Base-by-base conservation (phyloP, 2,113 vertebrate genomes). In the Peromyscus polionotus region DNA sequence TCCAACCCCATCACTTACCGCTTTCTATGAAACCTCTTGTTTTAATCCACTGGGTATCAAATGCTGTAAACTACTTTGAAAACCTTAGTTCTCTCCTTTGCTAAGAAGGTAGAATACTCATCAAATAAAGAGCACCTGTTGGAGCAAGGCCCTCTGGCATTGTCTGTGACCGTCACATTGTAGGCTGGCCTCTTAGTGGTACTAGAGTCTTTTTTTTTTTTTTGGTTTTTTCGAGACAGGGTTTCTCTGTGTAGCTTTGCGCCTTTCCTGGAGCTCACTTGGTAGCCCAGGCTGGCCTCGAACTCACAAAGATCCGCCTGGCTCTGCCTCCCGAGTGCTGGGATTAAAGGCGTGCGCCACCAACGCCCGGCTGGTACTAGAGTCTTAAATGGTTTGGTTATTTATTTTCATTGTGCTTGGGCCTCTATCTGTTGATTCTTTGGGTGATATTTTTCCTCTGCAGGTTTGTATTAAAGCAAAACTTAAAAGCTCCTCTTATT, bases 161-260 rank as follows among this genome's bases (percentile, higher is more conserved):
- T 85, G 88, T 93, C 90, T 96, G 68, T 95, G 97, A 87, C 83
- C 91, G 95, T 94, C 88, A 90, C 3, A 0, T 98, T 97, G 88
- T 63, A 81, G 65, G 39, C 94, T 97, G 72, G 94, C 70, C 96
- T 88, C 90, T 70, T 96, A 93, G 92, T 97, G 90, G 89, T 97
- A 96, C 93, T 97, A 94, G 97, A 97, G 89, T 95, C 93, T 98
- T 95, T n/a, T n/a, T n/a, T n/a, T n/a, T n/a, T n/a, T n/a, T n/a
- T n/a, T n/a, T n/a, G n/a, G n/a, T n/a, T n/a, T n/a, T n/a, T n/a
- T n/a, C n/a, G n/a, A n/a, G n/a, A n/a, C n/a, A n/a, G n/a, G n/a
- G n/a, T n/a, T n/a, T n/a, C n/a, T n/a, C n/a, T n/a, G n/a, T n/a
- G n/a, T n/a, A n/a, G n/a, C n/a, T n/a, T n/a, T n/a, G n/a, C n/a